Percentiles rank a stretch among this genome's conserved stretches.
Conservation (phyloP, 2,888 invertebrate species). For the Thymelicus acteon region DNA sequence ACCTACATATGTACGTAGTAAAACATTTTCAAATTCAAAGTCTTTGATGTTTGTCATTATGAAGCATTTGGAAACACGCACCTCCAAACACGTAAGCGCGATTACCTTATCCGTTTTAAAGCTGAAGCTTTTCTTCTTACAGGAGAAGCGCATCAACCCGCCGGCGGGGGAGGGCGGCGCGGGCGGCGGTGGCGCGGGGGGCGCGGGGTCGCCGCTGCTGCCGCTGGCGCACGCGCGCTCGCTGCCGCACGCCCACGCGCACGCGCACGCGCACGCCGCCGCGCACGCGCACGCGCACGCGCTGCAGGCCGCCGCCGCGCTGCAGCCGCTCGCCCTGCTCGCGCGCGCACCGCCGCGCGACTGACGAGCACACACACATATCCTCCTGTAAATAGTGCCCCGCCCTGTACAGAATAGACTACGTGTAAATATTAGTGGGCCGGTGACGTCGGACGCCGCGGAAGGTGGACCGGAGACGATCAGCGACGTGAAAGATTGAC, state of each 20-base stretch:
- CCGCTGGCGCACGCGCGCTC: constrained; percentile 54
- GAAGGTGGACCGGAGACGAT: background rate
- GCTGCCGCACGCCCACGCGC: constrained; percentile 50
- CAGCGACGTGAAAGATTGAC: background rate
- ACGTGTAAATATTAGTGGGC: constrained; percentile 45
- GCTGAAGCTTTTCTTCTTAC: constrained; percentile 36
- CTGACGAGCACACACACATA: constrained; percentile 62
- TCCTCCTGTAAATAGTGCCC: constrained; percentile 49
- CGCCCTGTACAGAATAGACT: constrained; percentile 44
- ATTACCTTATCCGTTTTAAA: constrained; percentile 22
- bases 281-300: constrained; percentile 82
- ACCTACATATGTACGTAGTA: too few relatives aligned
- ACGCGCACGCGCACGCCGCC: constrained; percentile 81
- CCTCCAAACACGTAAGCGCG: background rate
- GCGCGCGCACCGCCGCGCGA: constrained; percentile 66
- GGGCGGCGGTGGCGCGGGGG: constrained; percentile 56
- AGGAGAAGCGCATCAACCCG: constrained; percentile 96
- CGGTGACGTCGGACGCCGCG: constrained; percentile 41
- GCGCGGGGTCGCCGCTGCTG: constrained; percentile 79
- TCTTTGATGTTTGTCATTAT: too few relatives aligned
- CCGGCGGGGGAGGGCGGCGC: constrained; percentile 85
- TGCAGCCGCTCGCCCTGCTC: constrained; percentile 66
- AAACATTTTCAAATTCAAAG: too few relatives aligned
- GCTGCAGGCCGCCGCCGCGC: constrained; percentile 72
- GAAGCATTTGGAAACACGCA: constrained; percentile 9